Percentiles rank a stretch among this genome's conserved stretches.
These are phyloP conservation scores for Sebastes nivosus DNA, from an alignment of 2,797 vertebrate genomes.

Conservation along the genomic window DNA sequence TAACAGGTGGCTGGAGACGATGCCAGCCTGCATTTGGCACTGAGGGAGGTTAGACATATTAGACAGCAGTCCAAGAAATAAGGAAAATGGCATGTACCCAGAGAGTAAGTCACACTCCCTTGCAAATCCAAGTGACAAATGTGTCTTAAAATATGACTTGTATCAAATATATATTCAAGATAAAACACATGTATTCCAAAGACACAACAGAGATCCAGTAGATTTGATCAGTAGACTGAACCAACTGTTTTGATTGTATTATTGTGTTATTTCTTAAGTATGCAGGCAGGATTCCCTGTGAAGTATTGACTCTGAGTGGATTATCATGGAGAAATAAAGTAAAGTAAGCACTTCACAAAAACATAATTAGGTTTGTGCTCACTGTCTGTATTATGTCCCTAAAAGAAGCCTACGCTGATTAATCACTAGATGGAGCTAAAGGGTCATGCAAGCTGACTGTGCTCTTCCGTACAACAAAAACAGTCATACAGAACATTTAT, in stretches of 20 bases:
- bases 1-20: not conserved
- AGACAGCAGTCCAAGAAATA: not conserved
- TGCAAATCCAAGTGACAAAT: not conserved
- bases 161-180: not conserved
- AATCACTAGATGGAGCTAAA: conserved; percentile 58
- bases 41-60: not conserved
- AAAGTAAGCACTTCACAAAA: not conserved
- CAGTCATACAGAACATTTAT: not conserved
- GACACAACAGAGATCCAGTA: not conserved
- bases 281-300: not conserved
- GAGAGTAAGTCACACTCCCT: not conserved
- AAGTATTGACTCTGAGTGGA: not conserved
- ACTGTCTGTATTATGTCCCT: accelerated
- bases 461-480: not conserved
- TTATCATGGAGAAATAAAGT: not conserved
- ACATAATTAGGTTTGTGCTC: not conserved
- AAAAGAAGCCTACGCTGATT: not conserved
- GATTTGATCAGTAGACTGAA: not conserved
- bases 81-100: not conserved
- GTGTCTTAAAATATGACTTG: not conserved
- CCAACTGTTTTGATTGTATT: not conserved
- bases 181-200: not conserved
- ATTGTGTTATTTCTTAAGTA: not conserved
- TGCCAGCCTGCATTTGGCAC: not conserved
- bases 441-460: not conserved